Base-by-base conservation (phyloP, 1,140 invertebrate genomes). In the Pseudomyrmex sp. region DNA sequence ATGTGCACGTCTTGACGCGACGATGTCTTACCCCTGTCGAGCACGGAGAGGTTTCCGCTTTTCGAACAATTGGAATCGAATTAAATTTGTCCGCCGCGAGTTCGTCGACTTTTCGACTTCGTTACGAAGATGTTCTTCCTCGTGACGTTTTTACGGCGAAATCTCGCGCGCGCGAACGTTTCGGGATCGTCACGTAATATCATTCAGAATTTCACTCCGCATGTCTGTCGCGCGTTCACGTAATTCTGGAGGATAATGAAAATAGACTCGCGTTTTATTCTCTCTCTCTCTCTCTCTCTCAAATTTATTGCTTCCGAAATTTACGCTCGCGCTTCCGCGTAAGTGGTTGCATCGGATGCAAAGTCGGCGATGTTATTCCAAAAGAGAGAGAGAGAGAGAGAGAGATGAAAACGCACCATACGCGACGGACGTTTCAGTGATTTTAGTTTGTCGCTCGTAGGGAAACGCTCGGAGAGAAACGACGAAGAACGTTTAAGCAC, bases 401-500 rank as follows among this genome's bases (percentile, higher is more conserved):
- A 35, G 26, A 59, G 76, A 80, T 80, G 76, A 70, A 80, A 80
- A 80, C 76, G 70, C 59, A 70, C 54, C 66, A 66, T 70, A 59
- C 76, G 44, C 35, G 65, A 2, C 62, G 69, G 66, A 75, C 74
- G 54, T 85, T 85, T 66, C 62, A 35, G 18, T 66, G 62, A 76
- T 75, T 69, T 72, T 56, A 58, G 72, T 75, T 35, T 73, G 69
- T 83, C 65, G 79, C 63, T 76, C 5, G 63, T 63, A 23, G 73
- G 48, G 82, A 68, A 66, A 82, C 72, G 65, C 54, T 18, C 18
- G 52, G 48, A 35, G 35, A 35, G 35, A 35, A 69, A 83, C 74
- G 54, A 63, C 15, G 23, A 75, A 59, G 20, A 63, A 50, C 83
- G 87, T 87, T 88, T 88, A 88, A 87, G 87, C 82, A 82, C 35